Conservation (phyloP, 2,113 vertebrate species). For the Chrysochloris asiatica region DNA sequence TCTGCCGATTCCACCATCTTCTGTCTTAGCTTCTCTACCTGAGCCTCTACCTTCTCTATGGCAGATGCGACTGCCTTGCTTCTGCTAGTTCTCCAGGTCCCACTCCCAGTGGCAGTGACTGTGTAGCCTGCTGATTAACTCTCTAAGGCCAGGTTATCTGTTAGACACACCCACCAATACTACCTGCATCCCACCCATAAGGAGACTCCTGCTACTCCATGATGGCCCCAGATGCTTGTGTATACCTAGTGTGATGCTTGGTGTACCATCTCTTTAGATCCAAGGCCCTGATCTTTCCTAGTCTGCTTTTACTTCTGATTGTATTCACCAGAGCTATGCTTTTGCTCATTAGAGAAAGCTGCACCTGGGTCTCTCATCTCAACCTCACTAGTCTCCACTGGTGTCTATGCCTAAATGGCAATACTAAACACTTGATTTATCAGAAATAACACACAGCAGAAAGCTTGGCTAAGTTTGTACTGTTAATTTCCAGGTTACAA, state of each 20-base stretch:
- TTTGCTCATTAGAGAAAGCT: background rate
- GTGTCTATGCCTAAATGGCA: background rate
- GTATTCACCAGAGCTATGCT: background rate
- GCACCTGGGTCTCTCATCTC: background rate
- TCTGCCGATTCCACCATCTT: too few species aligned
- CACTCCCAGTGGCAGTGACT: background rate
- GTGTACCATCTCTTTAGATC: background rate
- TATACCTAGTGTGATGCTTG: background rate
- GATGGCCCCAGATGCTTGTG: background rate
- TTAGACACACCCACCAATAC: fast-evolving
- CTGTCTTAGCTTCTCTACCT: background rate
- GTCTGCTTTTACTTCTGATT: background rate
- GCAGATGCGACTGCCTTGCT: background rate
- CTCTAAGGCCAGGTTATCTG: background rate
- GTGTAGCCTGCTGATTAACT: background rate
- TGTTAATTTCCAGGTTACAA: background rate
- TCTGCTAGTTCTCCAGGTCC: background rate
- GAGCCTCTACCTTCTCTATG: background rate
- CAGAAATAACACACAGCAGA: background rate
- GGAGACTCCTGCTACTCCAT: background rate
- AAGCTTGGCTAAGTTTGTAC: background rate
- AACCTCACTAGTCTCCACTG: background rate
- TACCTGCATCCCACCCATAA: background rate
- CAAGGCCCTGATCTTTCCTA: background rate
- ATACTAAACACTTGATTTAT: background rate